Conservation (phyloP, 1,140 invertebrate species). For the Hirudo medicinalis region DNA sequence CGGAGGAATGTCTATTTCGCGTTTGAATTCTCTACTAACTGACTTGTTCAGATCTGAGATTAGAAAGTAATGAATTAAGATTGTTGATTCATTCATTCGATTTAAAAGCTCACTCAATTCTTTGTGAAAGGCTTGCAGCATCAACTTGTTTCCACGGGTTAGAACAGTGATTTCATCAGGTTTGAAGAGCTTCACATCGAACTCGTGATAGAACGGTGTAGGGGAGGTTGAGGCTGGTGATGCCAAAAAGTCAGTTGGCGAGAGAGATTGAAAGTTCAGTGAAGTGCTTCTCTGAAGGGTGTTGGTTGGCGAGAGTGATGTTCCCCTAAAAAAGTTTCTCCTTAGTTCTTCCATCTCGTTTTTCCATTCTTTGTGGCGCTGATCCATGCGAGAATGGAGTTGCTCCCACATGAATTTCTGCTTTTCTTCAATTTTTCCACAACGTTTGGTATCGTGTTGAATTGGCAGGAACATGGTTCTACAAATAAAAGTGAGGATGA, state of each 20-base stretch:
- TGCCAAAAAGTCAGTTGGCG: background rate
- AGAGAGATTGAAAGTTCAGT: background rate
- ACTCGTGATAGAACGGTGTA: background rate
- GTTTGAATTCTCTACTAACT: conserved; percentile 36
- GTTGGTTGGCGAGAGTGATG: background rate
- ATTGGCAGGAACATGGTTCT: no score
- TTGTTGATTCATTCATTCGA: no score
- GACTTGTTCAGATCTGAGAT: conserved; percentile 23
- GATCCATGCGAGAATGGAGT: conserved; percentile 34
- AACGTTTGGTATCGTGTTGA: background rate
- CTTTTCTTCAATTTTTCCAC: conserved; percentile 27
- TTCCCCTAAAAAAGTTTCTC: conserved; percentile 7
- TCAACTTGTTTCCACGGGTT: conserved; percentile 10
- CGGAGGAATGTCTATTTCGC: conserved; percentile 36
- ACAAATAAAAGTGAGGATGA: no score
- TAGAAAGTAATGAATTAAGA: no score
- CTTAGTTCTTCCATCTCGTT: conserved; percentile 15
- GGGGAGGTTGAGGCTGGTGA: background rate
- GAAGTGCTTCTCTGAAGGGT: background rate
- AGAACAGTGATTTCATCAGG: conserved; percentile 14
- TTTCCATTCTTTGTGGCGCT: conserved; percentile 26
- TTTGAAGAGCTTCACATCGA: conserved; percentile 15
- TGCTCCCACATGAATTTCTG: conserved; percentile 35
- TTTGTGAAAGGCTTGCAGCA: conserved; percentile 67
- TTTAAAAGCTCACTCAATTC: conserved; percentile 45